phyloP scores from a whole-genome alignment of 2,113 vertebrate genomes.

The Hiodon alosoides region DNA sequence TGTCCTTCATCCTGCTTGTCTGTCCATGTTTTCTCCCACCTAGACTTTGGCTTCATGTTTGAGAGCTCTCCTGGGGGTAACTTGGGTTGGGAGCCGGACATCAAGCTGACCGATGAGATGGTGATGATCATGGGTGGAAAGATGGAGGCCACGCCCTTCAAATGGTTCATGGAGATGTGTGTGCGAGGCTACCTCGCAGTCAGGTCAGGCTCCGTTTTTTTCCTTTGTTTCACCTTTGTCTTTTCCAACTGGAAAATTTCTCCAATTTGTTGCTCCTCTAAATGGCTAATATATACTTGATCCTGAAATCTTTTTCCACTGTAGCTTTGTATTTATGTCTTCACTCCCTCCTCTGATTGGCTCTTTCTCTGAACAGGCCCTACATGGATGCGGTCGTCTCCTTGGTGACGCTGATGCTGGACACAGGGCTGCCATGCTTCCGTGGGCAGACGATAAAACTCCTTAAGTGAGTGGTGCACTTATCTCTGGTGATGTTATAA shows the following conservation, averaged over 20 bases:
- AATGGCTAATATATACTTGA: too few species aligned
- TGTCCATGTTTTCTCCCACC: slow-evolving; percentile 14
- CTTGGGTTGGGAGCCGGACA: slow-evolving; percentile 96
- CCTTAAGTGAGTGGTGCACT: slow-evolving; percentile 75
- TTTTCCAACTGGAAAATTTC: too few species aligned
- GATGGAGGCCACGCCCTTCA: slow-evolving; percentile 98
- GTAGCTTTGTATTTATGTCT: too few species aligned
- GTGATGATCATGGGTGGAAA: slow-evolving; percentile 99
- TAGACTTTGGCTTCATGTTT: slow-evolving; percentile 99
- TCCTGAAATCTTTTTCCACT: too few species aligned
- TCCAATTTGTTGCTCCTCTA: too few species aligned
- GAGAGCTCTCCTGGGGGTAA: slow-evolving; percentile 97
- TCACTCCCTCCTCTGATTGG: neutral
- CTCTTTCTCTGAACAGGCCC: slow-evolving; percentile 61
- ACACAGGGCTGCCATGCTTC: slow-evolving; percentile 93
- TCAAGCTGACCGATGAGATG: slow-evolving; percentile 98
- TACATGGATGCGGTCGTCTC: slow-evolving; percentile 97
- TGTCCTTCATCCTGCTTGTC: neutral
- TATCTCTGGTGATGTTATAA: neutral
- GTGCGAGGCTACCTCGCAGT: slow-evolving; percentile 94
- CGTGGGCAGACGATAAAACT: slow-evolving; percentile 95
- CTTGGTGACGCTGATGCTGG: slow-evolving; percentile 83
- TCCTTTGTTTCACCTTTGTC: neutral
- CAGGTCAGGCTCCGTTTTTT: slow-evolving; percentile 60
- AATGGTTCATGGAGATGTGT: slow-evolving; percentile 99